Conservation (phyloP, 2,113 vertebrate species). For the Prunella himalayana region DNA sequence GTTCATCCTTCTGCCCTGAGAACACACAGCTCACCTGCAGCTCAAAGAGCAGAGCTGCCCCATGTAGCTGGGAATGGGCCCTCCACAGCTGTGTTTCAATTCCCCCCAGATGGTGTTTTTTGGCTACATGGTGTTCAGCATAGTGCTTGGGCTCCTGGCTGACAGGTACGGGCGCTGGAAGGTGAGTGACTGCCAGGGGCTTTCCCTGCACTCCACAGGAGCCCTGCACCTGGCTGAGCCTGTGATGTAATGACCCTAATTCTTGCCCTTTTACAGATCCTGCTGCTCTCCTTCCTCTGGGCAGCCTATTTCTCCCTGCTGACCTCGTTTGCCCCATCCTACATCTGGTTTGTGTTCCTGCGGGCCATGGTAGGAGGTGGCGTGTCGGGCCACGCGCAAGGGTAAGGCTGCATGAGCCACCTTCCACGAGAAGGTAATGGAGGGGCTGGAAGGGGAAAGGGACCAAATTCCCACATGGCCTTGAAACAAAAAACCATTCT, state of each 20-base stretch:
- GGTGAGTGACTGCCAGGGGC: conserved; percentile 45
- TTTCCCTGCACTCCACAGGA: accelerated
- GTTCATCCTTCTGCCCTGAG: not conserved
- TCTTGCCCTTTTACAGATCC: conserved; percentile 70
- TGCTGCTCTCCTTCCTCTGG: conserved; percentile 88
- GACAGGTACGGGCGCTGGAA: conserved; percentile 93
- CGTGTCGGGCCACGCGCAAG: conserved; percentile 85
- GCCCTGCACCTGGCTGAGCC: not conserved
- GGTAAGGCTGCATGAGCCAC: conserved; percentile 64
- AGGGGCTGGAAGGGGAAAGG: not conserved
- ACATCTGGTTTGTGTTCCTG: conserved; percentile 92
- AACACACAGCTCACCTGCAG: accelerated
- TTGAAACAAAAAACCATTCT: not conserved
- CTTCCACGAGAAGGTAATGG: accelerated
- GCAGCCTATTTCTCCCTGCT: conserved; percentile 91
- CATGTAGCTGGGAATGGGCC: not conserved
- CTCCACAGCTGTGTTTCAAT: not conserved
- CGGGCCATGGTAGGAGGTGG: conserved; percentile 92
- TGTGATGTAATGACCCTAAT: not conserved
- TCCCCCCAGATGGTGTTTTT: conserved; percentile 90
- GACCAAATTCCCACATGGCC: not conserved
- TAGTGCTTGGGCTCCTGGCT: conserved; percentile 82
- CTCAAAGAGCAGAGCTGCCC: not conserved
- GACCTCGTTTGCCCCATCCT: conserved; percentile 89
- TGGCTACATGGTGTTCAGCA: conserved; percentile 92